Base-by-base conservation (phyloP, 2,113 vertebrate genomes). In the Salvelinus namaycush region DNA sequence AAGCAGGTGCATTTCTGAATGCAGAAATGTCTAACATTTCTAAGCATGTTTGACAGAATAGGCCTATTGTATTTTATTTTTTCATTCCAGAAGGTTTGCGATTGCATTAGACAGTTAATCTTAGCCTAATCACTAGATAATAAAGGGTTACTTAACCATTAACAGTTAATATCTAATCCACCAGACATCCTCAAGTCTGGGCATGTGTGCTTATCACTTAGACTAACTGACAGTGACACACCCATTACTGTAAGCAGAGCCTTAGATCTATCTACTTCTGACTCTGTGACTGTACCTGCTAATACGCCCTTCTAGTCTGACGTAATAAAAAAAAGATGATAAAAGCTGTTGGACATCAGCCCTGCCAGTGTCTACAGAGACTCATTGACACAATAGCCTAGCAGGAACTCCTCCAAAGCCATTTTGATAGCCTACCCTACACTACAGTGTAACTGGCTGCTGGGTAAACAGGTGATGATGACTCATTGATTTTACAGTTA, bases 391-490 rank as follows among this genome's bases (percentile, higher is more conserved):
- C 9, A 44, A 26, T 34, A 69, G 34, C 68, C 26, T n/a, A 11
- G 34, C 31, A 8, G 31, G 20, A n/a, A 11, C 68, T 4, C 20
- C 3, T 48, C 68, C 39, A 70, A 39, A 70, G 34, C 2, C n/a
- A 24, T n/a, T 48, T 44, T 70, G 39, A 24, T 70, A 16, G n/a
- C 39, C 13, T 70, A n/a, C 7, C 60, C 51, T 54, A 18, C 16
- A 54, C 13, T 54, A 54, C 51, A 54, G 20, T 31, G 8, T 16
- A n/a, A 7, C 34, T 57, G 57, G 73, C 13, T n/a, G 68, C 27
- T 70, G 64, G 22, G 66, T 39, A 66, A 78, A 68, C n/a, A 44
- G n/a, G 73, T 24, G 13, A 69, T 44, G 29, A 59, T 69, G 68
- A n/a, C 39, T 22, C 3, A 54, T 18, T 14, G 13, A 54, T 18